Percentiles rank a stretch among this genome's conserved stretches.
These are phyloP conservation scores for Dryobotodes eremita DNA, from an alignment of 2,888 invertebrate genomes.

Conservation along the genomic window DNA sequence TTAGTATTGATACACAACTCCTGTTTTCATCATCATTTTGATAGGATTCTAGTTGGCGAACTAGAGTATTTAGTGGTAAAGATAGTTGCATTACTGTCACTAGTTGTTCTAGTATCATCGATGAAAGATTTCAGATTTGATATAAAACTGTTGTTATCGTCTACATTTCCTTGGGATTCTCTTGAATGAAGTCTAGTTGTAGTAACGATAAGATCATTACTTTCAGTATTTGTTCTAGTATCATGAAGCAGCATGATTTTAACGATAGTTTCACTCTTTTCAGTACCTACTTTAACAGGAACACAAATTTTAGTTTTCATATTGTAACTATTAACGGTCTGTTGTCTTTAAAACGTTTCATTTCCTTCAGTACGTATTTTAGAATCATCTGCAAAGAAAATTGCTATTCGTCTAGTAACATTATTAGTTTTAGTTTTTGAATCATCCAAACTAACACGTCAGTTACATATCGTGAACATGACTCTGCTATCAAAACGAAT, in stretches of 20 bases:
- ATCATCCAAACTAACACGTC: not conserved
- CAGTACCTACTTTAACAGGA: not conserved
- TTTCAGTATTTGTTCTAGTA: not conserved
- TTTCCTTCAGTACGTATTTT: not conserved
- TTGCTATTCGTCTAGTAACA: not conserved
- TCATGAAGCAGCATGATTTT: not conserved
- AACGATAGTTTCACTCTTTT: not conserved
- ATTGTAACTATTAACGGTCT: not conserved
- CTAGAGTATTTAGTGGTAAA: not conserved
- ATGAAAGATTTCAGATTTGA: not conserved
- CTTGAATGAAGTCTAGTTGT: not conserved
- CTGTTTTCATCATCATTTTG: not conserved
- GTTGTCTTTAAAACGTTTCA: constrained; percentile 10
- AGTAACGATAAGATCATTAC: not conserved
- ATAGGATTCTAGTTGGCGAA: not conserved
- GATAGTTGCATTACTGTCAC: constrained; percentile 52
- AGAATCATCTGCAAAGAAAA: not conserved
- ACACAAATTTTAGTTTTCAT: not conserved
- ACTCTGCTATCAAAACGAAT: not conserved
- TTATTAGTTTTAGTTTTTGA: not conserved
- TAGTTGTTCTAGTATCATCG: not conserved
- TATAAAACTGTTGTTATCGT: not conserved
- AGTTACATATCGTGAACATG: not conserved
- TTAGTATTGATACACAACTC: not conserved
- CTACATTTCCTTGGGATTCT: not conserved